phyloP scores from a whole-genome alignment of 2,113 vertebrate species.

The Mastomys coucha region DNA sequence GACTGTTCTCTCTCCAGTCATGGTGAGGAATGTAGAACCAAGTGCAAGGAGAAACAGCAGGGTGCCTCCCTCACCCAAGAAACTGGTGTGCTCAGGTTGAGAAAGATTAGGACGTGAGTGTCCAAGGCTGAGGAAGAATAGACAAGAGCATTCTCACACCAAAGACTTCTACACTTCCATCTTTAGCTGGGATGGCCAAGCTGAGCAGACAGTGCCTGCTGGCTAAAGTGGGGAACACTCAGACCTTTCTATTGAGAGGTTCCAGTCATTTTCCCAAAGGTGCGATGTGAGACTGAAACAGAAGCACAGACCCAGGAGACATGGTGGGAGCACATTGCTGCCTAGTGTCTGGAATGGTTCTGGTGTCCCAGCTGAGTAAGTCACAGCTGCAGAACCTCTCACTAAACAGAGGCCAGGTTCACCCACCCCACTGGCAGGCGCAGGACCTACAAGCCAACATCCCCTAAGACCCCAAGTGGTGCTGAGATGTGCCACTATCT shows the following conservation, averaged over 20 bases:
- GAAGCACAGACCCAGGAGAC: neutral
- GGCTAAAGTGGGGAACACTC: neutral
- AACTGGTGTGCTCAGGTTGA: neutral
- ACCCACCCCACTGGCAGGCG: neutral
- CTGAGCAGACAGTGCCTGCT: neutral
- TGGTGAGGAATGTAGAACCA: neutral
- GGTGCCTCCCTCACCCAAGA: neutral
- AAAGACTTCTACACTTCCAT: neutral
- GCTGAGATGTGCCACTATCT: accelerated
- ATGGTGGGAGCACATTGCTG: accelerated
- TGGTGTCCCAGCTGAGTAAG: neutral
- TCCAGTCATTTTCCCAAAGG: neutral
- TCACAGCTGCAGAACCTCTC: neutral
- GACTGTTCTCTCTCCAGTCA: neutral
- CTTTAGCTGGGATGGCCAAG: neutral
- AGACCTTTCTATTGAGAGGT: neutral
- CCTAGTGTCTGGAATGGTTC: neutral
- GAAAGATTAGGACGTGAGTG: neutral
- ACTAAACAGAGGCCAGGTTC: neutral
- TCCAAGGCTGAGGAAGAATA: neutral
- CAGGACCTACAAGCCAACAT: neutral
- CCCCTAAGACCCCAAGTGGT: too few species aligned
- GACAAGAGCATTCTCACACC: too few species aligned
- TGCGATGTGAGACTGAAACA: neutral
- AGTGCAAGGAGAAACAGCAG: neutral